Conservation (phyloP, 1,140 invertebrate species). For the Aplysia californica region DNA sequence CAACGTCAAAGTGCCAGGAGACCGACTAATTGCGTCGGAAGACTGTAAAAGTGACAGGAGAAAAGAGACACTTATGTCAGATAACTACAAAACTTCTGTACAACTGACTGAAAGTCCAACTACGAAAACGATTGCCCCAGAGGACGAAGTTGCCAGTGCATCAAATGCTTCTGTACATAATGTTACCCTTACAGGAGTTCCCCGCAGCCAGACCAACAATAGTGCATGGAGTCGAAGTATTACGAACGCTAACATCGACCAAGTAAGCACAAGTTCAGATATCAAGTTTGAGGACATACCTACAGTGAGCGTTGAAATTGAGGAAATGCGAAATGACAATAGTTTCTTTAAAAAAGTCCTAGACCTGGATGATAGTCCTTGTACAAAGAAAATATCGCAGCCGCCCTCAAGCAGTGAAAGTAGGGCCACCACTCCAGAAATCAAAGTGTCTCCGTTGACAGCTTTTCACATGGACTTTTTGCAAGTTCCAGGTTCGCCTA, state of each 20-base stretch:
- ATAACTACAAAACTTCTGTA: not conserved
- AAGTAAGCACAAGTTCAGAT: not conserved
- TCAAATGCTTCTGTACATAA: too few species aligned
- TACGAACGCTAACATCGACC: not conserved
- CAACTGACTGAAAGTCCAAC: not conserved
- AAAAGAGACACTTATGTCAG: not conserved
- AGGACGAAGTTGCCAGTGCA: too few species aligned
- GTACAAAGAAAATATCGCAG: not conserved
- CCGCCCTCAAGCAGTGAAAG: not conserved
- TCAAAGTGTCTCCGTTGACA: not conserved
- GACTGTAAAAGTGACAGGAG: not conserved
- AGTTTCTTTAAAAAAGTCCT: not conserved
- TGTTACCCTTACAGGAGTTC: too few species aligned
- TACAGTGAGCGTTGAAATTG: not conserved
- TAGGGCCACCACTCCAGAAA: conserved; percentile 5
- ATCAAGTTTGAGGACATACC: not conserved
- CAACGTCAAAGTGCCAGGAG: not conserved
- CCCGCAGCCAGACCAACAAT: too few species aligned
- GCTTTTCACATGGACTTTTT: not conserved
- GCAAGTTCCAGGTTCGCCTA: not conserved
- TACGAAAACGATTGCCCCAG: not conserved
- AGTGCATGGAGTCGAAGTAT: too few species aligned
- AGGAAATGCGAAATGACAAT: not conserved
- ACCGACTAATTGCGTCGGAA: not conserved
- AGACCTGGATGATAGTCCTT: not conserved